Conservation (phyloP, 2,888 invertebrate genomes). For the Cryptocheilus praepositus region DNA sequence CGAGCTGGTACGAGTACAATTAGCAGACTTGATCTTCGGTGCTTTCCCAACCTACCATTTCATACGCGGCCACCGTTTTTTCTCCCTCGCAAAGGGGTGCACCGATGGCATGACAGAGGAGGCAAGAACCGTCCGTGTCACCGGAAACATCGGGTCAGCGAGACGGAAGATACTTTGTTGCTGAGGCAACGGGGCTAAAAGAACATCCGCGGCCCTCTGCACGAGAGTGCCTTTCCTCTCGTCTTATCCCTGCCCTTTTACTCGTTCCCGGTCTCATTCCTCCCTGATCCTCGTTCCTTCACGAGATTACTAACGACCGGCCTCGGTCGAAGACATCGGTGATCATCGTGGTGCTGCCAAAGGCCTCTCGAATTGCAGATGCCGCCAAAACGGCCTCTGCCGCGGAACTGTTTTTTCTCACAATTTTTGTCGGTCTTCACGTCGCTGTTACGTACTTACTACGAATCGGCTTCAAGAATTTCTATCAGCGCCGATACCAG, state of each 20-base stretch:
- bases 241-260: constrained; percentile 36
- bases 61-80: neutral
- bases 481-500: no score
- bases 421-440: no score
- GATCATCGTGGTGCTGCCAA: neutral
- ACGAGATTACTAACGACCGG: constrained; percentile 43
- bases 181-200: constrained; percentile 65
- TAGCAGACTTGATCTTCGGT: constrained; percentile 31
- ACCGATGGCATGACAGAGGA: constrained; percentile 44
- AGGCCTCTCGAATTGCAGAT: no score
- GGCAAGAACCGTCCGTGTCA: constrained; percentile 61
- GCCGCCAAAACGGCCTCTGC: no score
- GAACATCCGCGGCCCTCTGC: constrained; percentile 47
- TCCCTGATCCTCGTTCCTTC: constrained; percentile 20
- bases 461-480: no score
- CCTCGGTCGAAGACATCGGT: constrained; percentile 25
- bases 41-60: constrained; percentile 8
- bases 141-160: constrained; percentile 68
- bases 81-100: constrained; percentile 21
- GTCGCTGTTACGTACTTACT: no score
- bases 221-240: constrained; percentile 39
- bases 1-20: constrained; percentile 41
- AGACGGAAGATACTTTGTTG: constrained; percentile 69
- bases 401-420: no score
- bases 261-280: constrained; percentile 30